These are phyloP conservation scores for Urophycis tenuis DNA, from an alignment of 2,797 vertebrate species.

Conservation along the genomic window DNA sequence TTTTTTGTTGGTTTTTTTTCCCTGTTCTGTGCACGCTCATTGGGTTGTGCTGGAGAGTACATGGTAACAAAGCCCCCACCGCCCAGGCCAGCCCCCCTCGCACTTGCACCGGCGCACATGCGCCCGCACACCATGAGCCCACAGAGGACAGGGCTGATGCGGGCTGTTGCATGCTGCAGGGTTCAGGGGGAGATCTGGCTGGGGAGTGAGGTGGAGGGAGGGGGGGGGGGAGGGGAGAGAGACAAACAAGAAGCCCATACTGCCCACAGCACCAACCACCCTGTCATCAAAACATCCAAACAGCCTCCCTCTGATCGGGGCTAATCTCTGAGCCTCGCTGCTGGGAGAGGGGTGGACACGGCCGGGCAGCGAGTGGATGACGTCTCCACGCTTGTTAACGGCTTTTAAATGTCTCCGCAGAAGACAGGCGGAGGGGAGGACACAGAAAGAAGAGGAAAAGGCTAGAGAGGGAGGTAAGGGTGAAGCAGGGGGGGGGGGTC, in stretches of 20 bases:
- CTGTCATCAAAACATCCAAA: not conserved
- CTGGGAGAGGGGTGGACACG: slow-evolving; percentile 25
- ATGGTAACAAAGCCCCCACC: not conserved
- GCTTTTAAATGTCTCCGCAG: slow-evolving; percentile 54
- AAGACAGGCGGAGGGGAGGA: slow-evolving; percentile 26
- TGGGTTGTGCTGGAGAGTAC: slow-evolving; percentile 12
- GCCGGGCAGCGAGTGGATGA: slow-evolving; percentile 45
- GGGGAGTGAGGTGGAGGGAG: not conserved
- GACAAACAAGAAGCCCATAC: not conserved
- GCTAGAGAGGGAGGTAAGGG: not conserved
- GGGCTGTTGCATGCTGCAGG: slow-evolving; percentile 57
- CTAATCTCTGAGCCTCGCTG: slow-evolving; percentile 27
- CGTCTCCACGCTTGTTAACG: slow-evolving; percentile 45
- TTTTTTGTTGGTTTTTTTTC: not conserved
- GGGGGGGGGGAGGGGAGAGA: not conserved
- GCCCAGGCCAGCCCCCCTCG: not conserved
- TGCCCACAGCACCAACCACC: not conserved
- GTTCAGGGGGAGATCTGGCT: slow-evolving; percentile 46
- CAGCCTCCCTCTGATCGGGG: slow-evolving; percentile 16
- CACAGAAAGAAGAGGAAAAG: slow-evolving; percentile 40
- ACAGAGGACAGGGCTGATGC: slow-evolving; percentile 52
- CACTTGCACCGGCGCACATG: not conserved
- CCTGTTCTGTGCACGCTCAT: slow-evolving; percentile 34
- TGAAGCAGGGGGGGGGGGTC: not conserved
- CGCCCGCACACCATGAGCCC: slow-evolving; percentile 45